phyloP scores from a whole-genome alignment of 2,797 vertebrate species.

The Dromococcyx pavoninus region DNA sequence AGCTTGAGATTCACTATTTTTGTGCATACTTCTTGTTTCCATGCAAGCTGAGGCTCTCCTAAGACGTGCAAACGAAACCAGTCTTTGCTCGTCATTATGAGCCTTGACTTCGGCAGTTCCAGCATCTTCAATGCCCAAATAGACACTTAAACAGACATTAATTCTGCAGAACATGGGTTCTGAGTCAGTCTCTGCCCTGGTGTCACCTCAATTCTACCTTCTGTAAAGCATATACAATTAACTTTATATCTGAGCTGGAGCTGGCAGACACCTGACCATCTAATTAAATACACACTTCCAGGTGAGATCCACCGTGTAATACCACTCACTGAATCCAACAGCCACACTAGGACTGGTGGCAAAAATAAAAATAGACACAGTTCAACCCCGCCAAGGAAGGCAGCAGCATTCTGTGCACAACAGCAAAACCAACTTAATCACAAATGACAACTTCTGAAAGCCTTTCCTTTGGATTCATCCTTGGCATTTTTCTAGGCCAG shows the following conservation, averaged over 20 bases:
- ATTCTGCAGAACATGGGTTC: not conserved
- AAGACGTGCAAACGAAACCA: not conserved
- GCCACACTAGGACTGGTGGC: not conserved
- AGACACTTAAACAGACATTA: not conserved
- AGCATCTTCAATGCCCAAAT: not conserved
- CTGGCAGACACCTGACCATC: not conserved
- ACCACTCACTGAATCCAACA: not conserved
- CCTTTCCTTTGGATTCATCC: constrained; percentile 65
- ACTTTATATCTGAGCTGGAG: not conserved
- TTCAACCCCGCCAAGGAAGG: rapidly evolving
- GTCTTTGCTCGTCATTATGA: not conserved
- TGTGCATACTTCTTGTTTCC: not conserved
- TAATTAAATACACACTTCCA: not conserved
- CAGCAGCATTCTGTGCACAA: not conserved
- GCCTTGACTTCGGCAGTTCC: not conserved
- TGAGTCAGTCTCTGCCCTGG: not conserved
- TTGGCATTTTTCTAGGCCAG: constrained; percentile 67
- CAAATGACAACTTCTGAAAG: constrained; percentile 69
- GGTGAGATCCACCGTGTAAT: not conserved
- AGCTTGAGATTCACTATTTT: not conserved
- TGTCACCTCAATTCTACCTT: not conserved
- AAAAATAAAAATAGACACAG: not conserved
- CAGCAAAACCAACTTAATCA: constrained; percentile 66
- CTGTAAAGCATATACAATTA: not conserved
- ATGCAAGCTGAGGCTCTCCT: not conserved